Evolutionary conservation across 2,797 vertebrate genomes (phyloP), one percentile per base, ranked within the genome.

Genomic region (Poeciliopsis infans): DNA sequence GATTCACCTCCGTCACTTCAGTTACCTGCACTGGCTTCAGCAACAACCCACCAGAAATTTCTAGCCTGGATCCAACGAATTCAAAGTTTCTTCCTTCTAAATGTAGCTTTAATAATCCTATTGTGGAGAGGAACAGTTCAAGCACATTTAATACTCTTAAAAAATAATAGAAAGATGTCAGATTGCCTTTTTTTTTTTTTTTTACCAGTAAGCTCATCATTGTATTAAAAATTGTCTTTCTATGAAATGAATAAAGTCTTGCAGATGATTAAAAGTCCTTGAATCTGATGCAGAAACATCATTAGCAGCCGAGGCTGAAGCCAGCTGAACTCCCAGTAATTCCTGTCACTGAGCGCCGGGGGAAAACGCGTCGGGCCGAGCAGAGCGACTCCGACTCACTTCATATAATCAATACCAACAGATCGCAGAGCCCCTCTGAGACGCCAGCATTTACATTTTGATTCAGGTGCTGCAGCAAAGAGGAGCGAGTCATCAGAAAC

Each of bases 391-490:
- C 77, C 13, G 79, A 85, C 87, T 90, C 86, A 85, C 87, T 88
- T 87, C 49, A 43, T 39, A 51, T 47, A 87, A 93, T 93, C 91
- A 36, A 93, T 93, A 85, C 0, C 15, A 88, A 79, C 89, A 74
- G 88, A 85, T 82, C 89, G 80, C 86, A 68, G 75, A 76, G 72
- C 82, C n/a, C 79, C 88, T 81, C 79, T 31, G 85, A 82, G 89
- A 76, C 77, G 6, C 86, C 83, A 20, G 33, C 91, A 92, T 92
- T 92, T 92, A 89, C 92, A 93, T 92, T 92, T 88, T 91, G 90
- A 93, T 93, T 92, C 80, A 83, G 80, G 86, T 76, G 70, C 61
- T 79, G 51, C n/a, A 59, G 69, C 79, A 76, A 74, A 13, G 79
- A 77, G 81, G 82, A 77, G 81, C 82, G 86, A 84, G 84, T 75